Base-by-base conservation (phyloP, 2,113 vertebrate species). In the Lepus europaeus region DNA sequence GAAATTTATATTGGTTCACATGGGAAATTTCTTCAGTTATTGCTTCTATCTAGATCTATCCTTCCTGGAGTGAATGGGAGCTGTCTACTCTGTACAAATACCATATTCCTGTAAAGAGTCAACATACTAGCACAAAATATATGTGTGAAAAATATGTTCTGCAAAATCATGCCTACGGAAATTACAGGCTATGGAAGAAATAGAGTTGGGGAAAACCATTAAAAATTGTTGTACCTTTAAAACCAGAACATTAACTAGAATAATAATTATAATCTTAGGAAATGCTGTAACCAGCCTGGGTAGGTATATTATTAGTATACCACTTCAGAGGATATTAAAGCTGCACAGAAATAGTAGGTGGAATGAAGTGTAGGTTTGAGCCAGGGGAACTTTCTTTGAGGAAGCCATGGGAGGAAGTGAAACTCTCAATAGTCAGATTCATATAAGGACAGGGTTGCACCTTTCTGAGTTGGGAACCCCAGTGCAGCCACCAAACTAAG, bases 201-300 rank as follows among this genome's bases (percentile, higher is more conserved):
- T n/a, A 22, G 29, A 17, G 16, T 70, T 72, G 63, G 64, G 45
- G n/a, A 25, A 91, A 39, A 88, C 23, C 36, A 49, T 86, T 85
- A 16, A 68, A 72, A 88, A 61, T 76, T 45, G 79, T 5, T 84
- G 31, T 11, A 59, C 56, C 87, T 92, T 88, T 86, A 83, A 89
- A 85, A 66, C 19, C 31, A 76, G 78, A 79, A 80, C 49, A 45
- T 59, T 72, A 80, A 33, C 66, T 88, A 85, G 56, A 64, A 79
- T 89, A 79, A 59, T 53, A 89, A 69, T 79, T 31, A 72, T 49
- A 89, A 76, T 83, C 8, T 31, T 79, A 25, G 20, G 23, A 77
- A 39, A 68, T 36, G 68, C 45, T 45, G 6, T 39, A 51, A 70
- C 45, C 17, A 59, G 27, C 33, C 39, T 66, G 17, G 53, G 6